Evolutionary conservation across 2,113 vertebrate genomes (phyloP), one percentile per base, ranked within the genome.

Genomic region (Brevimyrus niger): DNA sequence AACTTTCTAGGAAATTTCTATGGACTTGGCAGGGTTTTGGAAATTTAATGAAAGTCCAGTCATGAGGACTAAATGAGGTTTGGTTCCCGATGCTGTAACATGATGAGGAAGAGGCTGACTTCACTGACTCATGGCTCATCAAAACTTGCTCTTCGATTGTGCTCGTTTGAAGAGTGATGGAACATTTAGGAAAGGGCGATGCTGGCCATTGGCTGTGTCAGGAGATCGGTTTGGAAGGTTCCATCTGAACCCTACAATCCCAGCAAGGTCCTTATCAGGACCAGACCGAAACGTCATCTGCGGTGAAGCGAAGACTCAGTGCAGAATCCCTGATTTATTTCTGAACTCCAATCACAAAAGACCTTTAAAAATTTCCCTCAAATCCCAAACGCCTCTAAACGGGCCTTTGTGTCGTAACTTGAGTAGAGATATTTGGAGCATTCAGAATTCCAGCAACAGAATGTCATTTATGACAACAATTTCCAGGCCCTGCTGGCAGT

Each of bases 361-460:
- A 19, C 80, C n/a, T 38, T 73, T 87, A 84, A 46, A 65, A n/a
- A 46, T 61, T 47, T 82, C 88, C 51, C n/a, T 82, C 17, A 80
- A 91, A 76, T 73, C 38, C 73, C 88, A 90, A 46, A 65, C 31
- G 31, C 50, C 44, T 23, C 86, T 38, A 82, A 86, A 17, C 82
- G 48, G 80, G 82, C 35, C 15, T 35, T 42, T 47, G 46, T 23
- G 0, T n/a, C 51, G 38, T 73, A 10, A 47, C 76, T 17, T 9
- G 47, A 61, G 17, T 90, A 31, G 42, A 69, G 89, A 87, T 84
- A 48, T 80, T 86, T 61, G 31, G 13, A 89, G 80, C 89, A 47
- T 19, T 61, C 27, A 4, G 53, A 87, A 38, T 87, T 88, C 84
- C 35, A 91, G 65, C 50, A 89, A 84, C 73, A 80, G 88, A 91